Evolutionary conservation across 2,113 vertebrate genomes (phyloP).

Genomic region (Tetraodon nigroviridis): DNA sequence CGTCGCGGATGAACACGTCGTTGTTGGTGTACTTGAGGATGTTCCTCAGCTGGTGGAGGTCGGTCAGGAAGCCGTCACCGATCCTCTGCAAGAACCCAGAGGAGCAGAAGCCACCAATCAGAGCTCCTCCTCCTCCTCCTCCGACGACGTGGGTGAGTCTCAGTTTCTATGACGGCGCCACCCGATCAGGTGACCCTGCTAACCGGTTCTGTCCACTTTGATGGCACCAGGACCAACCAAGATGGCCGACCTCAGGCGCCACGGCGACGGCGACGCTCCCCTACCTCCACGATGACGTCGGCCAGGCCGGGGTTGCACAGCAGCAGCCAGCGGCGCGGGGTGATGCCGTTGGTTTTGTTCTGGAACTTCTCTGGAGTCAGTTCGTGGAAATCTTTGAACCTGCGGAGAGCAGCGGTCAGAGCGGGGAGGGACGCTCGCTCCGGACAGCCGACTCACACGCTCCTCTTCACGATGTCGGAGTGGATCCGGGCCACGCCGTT

Average conservation of each 20-base stretch:
- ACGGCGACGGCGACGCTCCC: background rate
- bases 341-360: slow-evolving; percentile 98
- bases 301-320: slow-evolving; percentile 95
- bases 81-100: slow-evolving; percentile 78
- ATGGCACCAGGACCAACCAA: too few species aligned
- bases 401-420: slow-evolving; percentile 45
- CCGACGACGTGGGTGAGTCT: too few species aligned
- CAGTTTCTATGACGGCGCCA: too few species aligned
- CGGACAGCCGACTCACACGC: slow-evolving; percentile 72
- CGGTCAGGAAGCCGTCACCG: slow-evolving; percentile 88
- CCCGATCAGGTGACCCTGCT: too few species aligned
- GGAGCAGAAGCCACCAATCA: background rate
- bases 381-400: slow-evolving; percentile 87
- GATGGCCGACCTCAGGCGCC: too few species aligned
- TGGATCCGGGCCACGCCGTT: slow-evolving; percentile 96
- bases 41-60: slow-evolving; percentile 83
- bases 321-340: slow-evolving; percentile 92
- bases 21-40: slow-evolving; percentile 79
- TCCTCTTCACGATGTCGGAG: slow-evolving; percentile 87
- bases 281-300: slow-evolving; percentile 90
- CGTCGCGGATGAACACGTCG: slow-evolving; percentile 80
- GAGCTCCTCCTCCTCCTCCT: too few species aligned
- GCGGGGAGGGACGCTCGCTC: too few species aligned
- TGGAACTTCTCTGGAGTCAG: slow-evolving; percentile 93
- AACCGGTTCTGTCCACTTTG: too few species aligned